Evolutionary conservation across 2,888 invertebrate species (phyloP).

Genomic region (Rhingia campestris): DNA sequence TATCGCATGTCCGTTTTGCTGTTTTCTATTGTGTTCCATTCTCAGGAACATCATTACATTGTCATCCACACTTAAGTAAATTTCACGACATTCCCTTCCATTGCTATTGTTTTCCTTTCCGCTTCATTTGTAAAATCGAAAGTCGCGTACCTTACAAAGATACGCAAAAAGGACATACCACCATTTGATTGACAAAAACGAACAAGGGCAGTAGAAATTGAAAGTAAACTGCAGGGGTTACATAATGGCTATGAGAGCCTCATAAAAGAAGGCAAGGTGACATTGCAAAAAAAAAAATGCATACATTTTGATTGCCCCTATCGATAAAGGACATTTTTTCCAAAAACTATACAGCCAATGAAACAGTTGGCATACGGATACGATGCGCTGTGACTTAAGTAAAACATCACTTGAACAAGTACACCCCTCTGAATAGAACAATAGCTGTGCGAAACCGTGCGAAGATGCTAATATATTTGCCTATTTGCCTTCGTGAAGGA

Average conservation of each 20-base stretch:
- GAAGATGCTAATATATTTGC: slow-evolving; percentile 60
- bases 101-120: slow-evolving; percentile 67
- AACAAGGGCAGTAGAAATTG: slow-evolving; percentile 40
- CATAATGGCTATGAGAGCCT: slow-evolving; percentile 5
- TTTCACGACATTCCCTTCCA: slow-evolving; percentile 38
- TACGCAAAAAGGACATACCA: slow-evolving; percentile 64
- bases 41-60: slow-evolving; percentile 2
- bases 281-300: slow-evolving; percentile 58
- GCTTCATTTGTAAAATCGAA: slow-evolving; percentile 65
- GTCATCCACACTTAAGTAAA: neutral
- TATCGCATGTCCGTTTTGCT: slow-evolving; percentile 71
- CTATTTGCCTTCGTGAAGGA: slow-evolving; percentile 44
- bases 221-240: slow-evolving; percentile 52
- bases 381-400: slow-evolving; percentile 1
- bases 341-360: slow-evolving; percentile 39
- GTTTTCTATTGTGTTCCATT: slow-evolving; percentile 32
- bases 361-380: slow-evolving; percentile 27
- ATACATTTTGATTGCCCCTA: slow-evolving; percentile 39
- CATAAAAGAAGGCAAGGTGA: slow-evolving; percentile 40
- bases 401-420: slow-evolving; percentile 1
- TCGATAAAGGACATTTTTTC: slow-evolving; percentile 34
- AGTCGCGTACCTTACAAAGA: slow-evolving; percentile 56
- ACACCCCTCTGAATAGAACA: neutral
- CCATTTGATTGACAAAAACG: slow-evolving; percentile 68
- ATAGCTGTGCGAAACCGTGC: slow-evolving; percentile 53